Evolutionary conservation across 2,797 vertebrate genomes (phyloP).

Genomic region (Ataeniobius toweri): DNA sequence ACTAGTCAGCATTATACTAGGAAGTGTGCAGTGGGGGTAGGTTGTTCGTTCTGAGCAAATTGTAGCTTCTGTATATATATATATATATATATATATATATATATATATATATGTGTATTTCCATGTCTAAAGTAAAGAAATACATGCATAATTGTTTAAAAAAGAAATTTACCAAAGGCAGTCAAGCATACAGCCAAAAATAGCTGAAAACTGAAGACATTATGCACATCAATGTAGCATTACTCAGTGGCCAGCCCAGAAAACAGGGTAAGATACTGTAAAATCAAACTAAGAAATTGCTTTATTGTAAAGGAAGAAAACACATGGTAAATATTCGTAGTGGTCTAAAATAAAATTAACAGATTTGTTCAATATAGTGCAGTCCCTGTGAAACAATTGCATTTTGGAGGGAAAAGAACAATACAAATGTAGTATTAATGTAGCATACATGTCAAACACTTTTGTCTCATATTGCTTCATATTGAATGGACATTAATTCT

Average conservation of each 20-base stretch:
- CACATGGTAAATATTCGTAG: background rate
- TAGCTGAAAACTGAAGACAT: background rate
- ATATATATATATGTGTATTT: too few relatives aligned
- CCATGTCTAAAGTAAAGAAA: background rate
- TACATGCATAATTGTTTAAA: background rate
- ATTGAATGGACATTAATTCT: background rate
- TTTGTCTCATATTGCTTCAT: background rate
- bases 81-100: background rate
- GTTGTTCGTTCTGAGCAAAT: background rate
- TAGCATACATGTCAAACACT: background rate
- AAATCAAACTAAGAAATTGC: background rate
- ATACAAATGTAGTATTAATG: background rate
- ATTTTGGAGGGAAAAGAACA: background rate
- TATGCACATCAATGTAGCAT: background rate
- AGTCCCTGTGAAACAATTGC: background rate
- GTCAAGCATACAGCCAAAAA: background rate
- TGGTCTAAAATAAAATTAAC: background rate
- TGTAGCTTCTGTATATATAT: background rate
- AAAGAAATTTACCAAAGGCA: background rate
- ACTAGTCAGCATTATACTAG: too few relatives aligned
- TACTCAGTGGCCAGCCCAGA: background rate
- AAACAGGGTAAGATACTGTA: background rate
- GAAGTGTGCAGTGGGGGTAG: too few relatives aligned
- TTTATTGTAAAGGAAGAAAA: background rate
- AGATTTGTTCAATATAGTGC: background rate